Conservation (phyloP, 2,888 invertebrate species). For the Augiades crinisus region DNA sequence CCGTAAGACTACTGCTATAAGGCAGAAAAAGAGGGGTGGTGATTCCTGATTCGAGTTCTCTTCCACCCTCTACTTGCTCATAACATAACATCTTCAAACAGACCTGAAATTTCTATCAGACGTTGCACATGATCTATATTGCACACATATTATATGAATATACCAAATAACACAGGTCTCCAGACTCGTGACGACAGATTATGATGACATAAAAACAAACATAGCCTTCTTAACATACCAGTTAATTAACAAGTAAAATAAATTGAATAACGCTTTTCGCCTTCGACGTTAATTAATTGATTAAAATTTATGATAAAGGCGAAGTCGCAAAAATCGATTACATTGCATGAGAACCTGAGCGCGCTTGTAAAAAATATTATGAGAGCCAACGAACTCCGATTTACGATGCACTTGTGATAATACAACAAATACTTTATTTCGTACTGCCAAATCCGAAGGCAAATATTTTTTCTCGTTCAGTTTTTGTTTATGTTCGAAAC, state of each 20-base stretch:
- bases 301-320: constrained; percentile 16
- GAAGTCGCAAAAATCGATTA: constrained; percentile 12
- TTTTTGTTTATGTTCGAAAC: not conserved
- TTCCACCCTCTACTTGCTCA: too few species aligned
- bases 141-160: too few species aligned
- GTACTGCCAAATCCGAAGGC: constrained; percentile 14
- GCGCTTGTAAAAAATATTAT: not conserved
- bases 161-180: too few species aligned
- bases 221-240: too few species aligned
- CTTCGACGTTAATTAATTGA: constrained; percentile 10
- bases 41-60: too few species aligned
- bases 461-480: not conserved
- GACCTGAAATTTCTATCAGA: too few species aligned
- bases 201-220: too few species aligned
- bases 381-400: constrained; percentile 7
- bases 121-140: too few species aligned
- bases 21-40: too few species aligned
- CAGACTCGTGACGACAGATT: too few species aligned
- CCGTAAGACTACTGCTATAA: too few species aligned
- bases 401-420: constrained; percentile 11
- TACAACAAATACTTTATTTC: constrained; percentile 1
- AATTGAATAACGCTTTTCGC: not conserved
- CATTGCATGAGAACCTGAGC: constrained; percentile 6
- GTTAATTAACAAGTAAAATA: not conserved
- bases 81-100: too few species aligned